Conservation (phyloP, 2,797 vertebrate species). For the Anguilla marmorata region DNA sequence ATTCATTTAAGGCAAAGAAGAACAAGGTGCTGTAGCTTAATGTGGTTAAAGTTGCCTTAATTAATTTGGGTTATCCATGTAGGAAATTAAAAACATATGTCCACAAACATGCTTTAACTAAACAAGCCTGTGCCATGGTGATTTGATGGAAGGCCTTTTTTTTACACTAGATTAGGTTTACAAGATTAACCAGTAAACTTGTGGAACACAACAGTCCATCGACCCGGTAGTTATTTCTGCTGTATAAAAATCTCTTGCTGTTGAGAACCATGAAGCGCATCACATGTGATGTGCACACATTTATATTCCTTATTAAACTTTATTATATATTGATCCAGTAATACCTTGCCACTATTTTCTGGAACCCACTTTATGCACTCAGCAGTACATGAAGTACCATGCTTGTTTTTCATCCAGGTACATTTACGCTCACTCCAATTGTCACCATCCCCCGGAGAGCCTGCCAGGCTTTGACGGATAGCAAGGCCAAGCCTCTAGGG, state of each 20-base stretch:
- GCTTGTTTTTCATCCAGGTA: neutral
- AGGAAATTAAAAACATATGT: neutral
- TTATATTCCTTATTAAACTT: neutral
- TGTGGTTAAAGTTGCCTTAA: neutral
- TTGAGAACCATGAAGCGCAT: neutral
- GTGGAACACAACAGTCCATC: neutral
- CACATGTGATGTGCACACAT: neutral
- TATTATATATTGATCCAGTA: neutral
- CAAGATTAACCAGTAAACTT: neutral
- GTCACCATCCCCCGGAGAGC: neutral
- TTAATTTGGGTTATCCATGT: neutral
- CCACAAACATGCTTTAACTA: neutral
- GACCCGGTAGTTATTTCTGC: neutral
- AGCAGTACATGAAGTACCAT: neutral
- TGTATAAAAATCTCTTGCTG: neutral
- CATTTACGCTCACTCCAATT: neutral
- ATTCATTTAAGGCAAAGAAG: neutral
- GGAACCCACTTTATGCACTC: neutral
- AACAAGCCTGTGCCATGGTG: neutral
- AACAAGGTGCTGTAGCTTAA: neutral
- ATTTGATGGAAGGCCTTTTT: neutral
- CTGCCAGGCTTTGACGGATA: neutral
- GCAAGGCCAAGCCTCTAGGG: neutral
- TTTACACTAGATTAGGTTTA: neutral
- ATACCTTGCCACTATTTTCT: neutral